These are phyloP conservation scores for Aleiodes sp. DNA, from an alignment of 1,140 invertebrate genomes.

Conservation along the genomic window DNA sequence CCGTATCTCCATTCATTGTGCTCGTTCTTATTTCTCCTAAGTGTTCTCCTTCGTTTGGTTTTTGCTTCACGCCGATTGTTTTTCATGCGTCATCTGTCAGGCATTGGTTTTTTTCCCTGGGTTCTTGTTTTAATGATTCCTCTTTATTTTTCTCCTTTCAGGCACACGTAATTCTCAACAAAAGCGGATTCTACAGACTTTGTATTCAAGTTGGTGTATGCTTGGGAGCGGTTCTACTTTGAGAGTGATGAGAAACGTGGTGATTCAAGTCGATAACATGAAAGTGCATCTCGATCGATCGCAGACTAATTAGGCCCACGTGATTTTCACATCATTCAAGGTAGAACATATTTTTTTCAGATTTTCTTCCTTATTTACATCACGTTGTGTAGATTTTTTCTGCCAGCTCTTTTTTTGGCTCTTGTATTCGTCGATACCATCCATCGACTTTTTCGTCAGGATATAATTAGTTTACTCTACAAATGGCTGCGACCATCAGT, in stretches of 20 bases:
- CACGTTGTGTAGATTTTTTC: not conserved
- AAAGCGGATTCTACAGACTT: not conserved
- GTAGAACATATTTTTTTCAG: not conserved
- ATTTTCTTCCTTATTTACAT: not conserved
- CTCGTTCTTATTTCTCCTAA: too few relatives aligned
- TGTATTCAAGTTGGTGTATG: not conserved
- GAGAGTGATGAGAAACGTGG: not conserved
- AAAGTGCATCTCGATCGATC: slow-evolving; percentile 11
- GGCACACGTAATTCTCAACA: not conserved
- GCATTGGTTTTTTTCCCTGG: not conserved
- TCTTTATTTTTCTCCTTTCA: slow-evolving; percentile 1
- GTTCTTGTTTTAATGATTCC: not conserved
- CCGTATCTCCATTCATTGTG: too few relatives aligned
- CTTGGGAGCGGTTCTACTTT: not conserved
- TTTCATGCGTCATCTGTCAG: not conserved
- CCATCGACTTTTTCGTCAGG: too few relatives aligned
- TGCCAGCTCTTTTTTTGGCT: too few relatives aligned
- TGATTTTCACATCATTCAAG: slow-evolving; percentile 12
- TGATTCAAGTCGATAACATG: not conserved
- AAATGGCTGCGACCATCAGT: not conserved
- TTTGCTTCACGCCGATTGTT: too few relatives aligned
- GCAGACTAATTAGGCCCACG: slow-evolving; percentile 17
- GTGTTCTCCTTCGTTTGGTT: too few relatives aligned
- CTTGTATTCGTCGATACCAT: too few relatives aligned
- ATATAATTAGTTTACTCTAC: not conserved